A percentile compares a stretch with the other conserved stretches of the same genome.
phyloP scores from a whole-genome alignment of 2,797 vertebrate species.

The Apogon hyalosoma region DNA sequence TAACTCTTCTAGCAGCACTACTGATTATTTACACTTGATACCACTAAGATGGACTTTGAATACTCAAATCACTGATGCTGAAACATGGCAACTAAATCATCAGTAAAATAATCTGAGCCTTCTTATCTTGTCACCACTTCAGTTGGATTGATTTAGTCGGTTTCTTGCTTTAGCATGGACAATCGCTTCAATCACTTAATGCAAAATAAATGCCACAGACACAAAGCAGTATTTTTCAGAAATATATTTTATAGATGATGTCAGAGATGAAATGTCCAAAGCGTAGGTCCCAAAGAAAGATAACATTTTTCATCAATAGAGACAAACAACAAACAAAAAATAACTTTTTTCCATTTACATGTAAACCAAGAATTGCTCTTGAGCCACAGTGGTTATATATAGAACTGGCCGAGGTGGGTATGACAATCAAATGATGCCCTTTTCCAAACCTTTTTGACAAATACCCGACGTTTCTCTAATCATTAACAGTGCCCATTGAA shows the following conservation, averaged over 20 bases:
- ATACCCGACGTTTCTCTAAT: conserved; percentile 48
- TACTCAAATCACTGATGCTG: conserved; percentile 2
- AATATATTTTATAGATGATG: conserved; percentile 88
- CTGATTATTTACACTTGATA: conserved; percentile 23
- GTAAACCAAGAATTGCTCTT: conserved; percentile 84
- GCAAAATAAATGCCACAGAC: conserved; percentile 39
- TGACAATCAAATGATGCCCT: conserved; percentile 80
- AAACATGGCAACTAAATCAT: not conserved
- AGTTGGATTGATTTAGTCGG: conserved; percentile 7
- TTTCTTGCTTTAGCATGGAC: not conserved
- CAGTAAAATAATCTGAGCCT: not conserved
- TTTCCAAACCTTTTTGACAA: conserved; percentile 47
- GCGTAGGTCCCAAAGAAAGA: conserved; percentile 83
- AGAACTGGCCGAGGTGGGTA: conserved; percentile 83
- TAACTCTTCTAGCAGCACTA: not conserved
- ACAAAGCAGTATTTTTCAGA: conserved; percentile 81
- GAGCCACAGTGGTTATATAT: conserved; percentile 88
- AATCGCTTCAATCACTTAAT: not conserved
- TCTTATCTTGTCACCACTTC: not conserved
- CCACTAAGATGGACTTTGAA: conserved; percentile 45
- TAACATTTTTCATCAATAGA: conserved; percentile 82
- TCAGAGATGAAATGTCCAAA: conserved; percentile 88
- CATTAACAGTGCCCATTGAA: conserved; percentile 35
- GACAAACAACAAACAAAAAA: conserved; percentile 83
- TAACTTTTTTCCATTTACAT: conserved; percentile 81